A percentile compares a stretch with the other conserved stretches of the same genome.
Evolutionary conservation across 2,888 invertebrate genomes (phyloP).

Genomic region (Harpagoxenus sublaevis): DNA sequence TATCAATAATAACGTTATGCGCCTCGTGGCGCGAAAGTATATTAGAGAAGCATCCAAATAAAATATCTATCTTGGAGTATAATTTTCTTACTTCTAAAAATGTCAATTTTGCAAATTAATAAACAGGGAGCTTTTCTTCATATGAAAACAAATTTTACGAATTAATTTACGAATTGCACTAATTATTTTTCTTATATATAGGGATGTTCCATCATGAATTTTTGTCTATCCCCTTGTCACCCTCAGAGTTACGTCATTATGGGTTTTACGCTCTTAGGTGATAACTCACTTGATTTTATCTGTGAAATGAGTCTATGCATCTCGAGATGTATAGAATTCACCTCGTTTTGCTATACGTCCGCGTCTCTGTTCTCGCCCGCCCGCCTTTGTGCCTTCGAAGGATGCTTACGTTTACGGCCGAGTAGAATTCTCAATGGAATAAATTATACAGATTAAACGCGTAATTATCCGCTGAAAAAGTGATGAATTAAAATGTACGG

Average conservation of each 20-base stretch:
- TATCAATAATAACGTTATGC: neutral
- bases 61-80: neutral
- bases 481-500: slow-evolving; percentile 5
- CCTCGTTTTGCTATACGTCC: neutral
- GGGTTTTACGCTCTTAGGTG: neutral
- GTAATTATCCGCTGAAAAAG: neutral
- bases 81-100: neutral
- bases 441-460: neutral
- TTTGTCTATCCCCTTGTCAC: neutral
- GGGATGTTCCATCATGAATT: neutral
- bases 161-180: neutral
- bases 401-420: neutral
- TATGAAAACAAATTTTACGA: neutral
- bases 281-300: slow-evolving; percentile 9
- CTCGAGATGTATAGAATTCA: slow-evolving; percentile 3
- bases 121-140: neutral
- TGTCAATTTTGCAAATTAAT: neutral
- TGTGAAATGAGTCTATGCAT: neutral
- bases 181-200: neutral
- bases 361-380: neutral
- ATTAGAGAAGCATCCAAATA: neutral
- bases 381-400: neutral
- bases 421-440: neutral
- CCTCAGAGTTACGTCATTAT: neutral
- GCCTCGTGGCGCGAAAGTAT: neutral